Conservation (phyloP, 2,888 invertebrate species). For the Epinotia brunnichana region DNA sequence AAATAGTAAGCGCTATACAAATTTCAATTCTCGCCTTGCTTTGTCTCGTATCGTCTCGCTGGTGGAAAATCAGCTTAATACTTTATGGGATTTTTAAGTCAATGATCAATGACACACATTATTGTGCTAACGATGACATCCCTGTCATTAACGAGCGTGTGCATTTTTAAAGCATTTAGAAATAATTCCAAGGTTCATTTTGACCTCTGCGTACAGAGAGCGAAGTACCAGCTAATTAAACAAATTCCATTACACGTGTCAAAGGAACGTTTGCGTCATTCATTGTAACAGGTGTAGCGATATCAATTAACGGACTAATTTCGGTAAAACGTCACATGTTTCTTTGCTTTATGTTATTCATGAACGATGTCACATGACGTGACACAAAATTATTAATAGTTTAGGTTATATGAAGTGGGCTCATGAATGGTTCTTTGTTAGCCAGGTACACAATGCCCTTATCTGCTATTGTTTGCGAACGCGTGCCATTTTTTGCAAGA, state of each 20-base stretch:
- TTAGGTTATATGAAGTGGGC: too few species aligned
- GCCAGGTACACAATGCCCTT: too few species aligned
- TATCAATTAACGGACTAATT: constrained; percentile 54
- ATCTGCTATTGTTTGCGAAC: too few species aligned
- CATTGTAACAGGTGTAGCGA: constrained; percentile 47
- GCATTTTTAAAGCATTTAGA: constrained; percentile 31
- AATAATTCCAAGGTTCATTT: constrained; percentile 20
- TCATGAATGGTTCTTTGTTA: too few species aligned
- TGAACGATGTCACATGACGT: constrained; percentile 10
- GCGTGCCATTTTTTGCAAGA: too few species aligned
- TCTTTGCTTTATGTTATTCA: constrained; percentile 13
- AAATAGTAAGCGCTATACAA: too few species aligned
- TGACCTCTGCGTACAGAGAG: constrained; percentile 20
- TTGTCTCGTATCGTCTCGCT: too few species aligned
- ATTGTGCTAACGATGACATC: background rate
- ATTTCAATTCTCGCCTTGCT: too few species aligned
- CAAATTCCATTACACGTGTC: constrained; percentile 51
- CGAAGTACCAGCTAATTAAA: constrained; percentile 63
- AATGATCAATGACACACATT: constrained; percentile 2
- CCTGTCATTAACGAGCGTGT: background rate
- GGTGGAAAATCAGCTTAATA: too few species aligned
- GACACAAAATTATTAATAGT: too few species aligned
- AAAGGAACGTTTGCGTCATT: constrained; percentile 57
- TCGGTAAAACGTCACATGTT: constrained; percentile 23
- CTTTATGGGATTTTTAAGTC: background rate